Percentiles rank a stretch among this genome's conserved stretches.
These are phyloP conservation scores for Synanthedon andrenaeformis DNA, from an alignment of 2,888 invertebrate genomes.

Conservation along the genomic window DNA sequence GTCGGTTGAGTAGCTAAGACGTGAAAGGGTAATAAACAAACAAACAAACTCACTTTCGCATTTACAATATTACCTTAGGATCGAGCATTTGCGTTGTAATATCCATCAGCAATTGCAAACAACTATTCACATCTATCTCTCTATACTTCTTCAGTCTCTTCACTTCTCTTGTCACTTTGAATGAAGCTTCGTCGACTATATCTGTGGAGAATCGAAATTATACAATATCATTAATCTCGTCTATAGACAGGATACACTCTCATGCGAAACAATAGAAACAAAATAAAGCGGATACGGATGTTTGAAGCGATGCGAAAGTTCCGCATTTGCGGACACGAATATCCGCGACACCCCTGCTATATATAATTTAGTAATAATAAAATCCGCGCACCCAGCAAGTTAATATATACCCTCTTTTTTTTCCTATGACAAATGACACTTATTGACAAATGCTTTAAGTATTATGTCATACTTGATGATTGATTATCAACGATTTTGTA, in stretches of 20 bases:
- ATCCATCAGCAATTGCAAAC: constrained; percentile 91
- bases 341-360: too few relatives aligned
- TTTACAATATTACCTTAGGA: constrained; percentile 35
- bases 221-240: neutral
- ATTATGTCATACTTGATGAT: too few relatives aligned
- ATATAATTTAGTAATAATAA: too few relatives aligned
- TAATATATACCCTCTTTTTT: too few relatives aligned
- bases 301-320: too few relatives aligned
- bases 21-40: too few relatives aligned
- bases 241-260: neutral
- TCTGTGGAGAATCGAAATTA: constrained; percentile 23
- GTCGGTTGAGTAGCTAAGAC: too few relatives aligned
- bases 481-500: constrained; percentile 7
- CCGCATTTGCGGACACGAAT: too few relatives aligned
- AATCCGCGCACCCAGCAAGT: too few relatives aligned
- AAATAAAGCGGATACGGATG: neutral
- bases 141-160: constrained; percentile 60
- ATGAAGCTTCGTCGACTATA: constrained; percentile 43
- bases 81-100: constrained; percentile 81
- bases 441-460: too few relatives aligned
- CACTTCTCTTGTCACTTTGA: constrained; percentile 53
- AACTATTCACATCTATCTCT: constrained; percentile 90
- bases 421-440: too few relatives aligned
- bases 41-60: too few relatives aligned
- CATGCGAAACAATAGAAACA: neutral